phyloP scores from a whole-genome alignment of 2,888 invertebrate species.

The Asteroscopus sphinx region DNA sequence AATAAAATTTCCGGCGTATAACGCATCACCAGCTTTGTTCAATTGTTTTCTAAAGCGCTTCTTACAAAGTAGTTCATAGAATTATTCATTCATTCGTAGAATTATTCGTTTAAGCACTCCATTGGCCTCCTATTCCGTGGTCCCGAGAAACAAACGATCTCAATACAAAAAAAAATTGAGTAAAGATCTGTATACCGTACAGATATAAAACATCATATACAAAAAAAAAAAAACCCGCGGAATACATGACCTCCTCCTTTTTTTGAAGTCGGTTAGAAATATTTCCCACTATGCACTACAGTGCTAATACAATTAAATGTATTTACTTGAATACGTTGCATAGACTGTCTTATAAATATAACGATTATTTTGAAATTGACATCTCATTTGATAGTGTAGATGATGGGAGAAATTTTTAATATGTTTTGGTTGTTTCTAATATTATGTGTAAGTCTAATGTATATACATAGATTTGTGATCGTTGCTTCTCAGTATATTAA shows the following conservation, averaged over 20 bases:
- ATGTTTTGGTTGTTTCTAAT: slow-evolving; percentile 48
- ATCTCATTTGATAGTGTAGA: slow-evolving; percentile 41
- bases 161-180: background rate
- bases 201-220: slow-evolving; percentile 14
- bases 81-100: background rate
- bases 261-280: no score
- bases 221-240: no score
- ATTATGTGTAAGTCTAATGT: slow-evolving; percentile 55
- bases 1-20: no score
- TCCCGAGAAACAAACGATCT: slow-evolving; percentile 4
- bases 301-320: slow-evolving; percentile 26
- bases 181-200: slow-evolving; percentile 21
- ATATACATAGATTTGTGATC: slow-evolving; percentile 57
- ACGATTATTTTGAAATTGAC: slow-evolving; percentile 36
- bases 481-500: slow-evolving; percentile 50
- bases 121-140: background rate
- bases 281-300: slow-evolving; percentile 8
- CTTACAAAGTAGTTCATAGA: no score
- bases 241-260: no score
- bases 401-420: slow-evolving; percentile 30
- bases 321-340: slow-evolving; percentile 36
- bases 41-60: no score
- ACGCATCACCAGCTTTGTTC: no score
- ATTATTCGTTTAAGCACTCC: background rate
- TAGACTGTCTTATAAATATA: slow-evolving; percentile 46